Percentiles rank a stretch among this genome's conserved stretches.
These are phyloP conservation scores for Volucella inanis DNA, from an alignment of 2,888 invertebrate genomes.

Conservation along the genomic window DNA sequence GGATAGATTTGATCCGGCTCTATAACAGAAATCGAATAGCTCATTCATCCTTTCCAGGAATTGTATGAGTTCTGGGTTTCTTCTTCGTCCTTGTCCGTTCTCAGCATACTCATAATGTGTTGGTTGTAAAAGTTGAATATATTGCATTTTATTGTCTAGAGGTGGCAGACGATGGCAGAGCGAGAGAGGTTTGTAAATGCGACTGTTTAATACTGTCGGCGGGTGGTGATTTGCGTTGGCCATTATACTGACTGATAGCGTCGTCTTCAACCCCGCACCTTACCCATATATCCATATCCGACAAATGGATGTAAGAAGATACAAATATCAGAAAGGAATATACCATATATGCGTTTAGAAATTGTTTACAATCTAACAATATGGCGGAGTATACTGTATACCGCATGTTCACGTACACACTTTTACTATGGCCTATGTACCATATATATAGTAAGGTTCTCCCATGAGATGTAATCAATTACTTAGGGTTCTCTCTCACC, in stretches of 20 bases:
- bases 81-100: too few species aligned
- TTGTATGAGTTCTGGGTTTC: too few species aligned
- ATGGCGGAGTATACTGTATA: constrained; percentile 36
- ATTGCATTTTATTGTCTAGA: constrained; percentile 59
- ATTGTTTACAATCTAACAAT: constrained; percentile 67
- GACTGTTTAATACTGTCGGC: constrained; percentile 41
- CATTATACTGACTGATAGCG: constrained; percentile 49
- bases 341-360: constrained; percentile 51
- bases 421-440: background rate
- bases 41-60: constrained; percentile 33
- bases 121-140: constrained; percentile 49
- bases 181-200: background rate
- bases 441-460: constrained; percentile 57
- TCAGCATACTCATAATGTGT: background rate
- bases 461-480: constrained; percentile 83
- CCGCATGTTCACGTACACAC: constrained; percentile 27
- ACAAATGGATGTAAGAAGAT: constrained; percentile 43
- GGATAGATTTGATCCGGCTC: too few species aligned
- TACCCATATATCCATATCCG: constrained; percentile 20
- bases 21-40: constrained; percentile 11
- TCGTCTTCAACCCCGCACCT: background rate
- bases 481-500: constrained; percentile 79
- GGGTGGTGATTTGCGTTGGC: constrained; percentile 55
- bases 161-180: background rate
- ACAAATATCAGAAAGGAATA: background rate